Evolutionary conservation across 2,888 invertebrate species (phyloP).

Genomic region (Trichacis sp.): DNA sequence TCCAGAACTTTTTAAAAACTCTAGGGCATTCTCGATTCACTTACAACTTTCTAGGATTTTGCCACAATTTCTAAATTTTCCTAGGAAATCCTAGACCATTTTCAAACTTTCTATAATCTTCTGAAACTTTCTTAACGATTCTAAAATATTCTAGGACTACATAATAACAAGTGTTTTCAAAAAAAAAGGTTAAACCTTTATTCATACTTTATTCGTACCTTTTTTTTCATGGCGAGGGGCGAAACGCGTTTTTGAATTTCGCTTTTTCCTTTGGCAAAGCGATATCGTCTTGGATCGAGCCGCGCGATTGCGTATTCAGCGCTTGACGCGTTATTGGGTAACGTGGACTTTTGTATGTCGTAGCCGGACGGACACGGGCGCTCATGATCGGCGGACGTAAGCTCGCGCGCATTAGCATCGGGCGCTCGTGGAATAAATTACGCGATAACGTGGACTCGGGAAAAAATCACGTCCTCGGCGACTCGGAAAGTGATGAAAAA

Average conservation of each 20-base stretch:
- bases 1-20: no score
- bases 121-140: no score
- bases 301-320: constrained; percentile 26
- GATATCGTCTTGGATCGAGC: constrained; percentile 11
- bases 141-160: no score
- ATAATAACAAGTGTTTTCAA: no score
- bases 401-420: constrained; percentile 22
- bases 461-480: constrained; percentile 1
- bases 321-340: constrained; percentile 33
- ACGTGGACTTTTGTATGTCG: constrained; percentile 28
- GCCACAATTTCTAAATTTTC: no score
- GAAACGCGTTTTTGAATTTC: neutral
- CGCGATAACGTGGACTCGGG: neutral
- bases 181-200: no score
- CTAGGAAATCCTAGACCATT: no score
- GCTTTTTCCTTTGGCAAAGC: constrained; percentile 8
- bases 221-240: neutral
- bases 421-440: constrained; percentile 32
- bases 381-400: constrained; percentile 15
- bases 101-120: no score
- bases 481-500: neutral
- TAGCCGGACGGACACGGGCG: constrained; percentile 15
- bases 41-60: no score
- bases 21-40: no score
- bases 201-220: no score